These are phyloP conservation scores for Anser cygnoides DNA, from an alignment of 2,113 vertebrate genomes.

Conservation along the genomic window DNA sequence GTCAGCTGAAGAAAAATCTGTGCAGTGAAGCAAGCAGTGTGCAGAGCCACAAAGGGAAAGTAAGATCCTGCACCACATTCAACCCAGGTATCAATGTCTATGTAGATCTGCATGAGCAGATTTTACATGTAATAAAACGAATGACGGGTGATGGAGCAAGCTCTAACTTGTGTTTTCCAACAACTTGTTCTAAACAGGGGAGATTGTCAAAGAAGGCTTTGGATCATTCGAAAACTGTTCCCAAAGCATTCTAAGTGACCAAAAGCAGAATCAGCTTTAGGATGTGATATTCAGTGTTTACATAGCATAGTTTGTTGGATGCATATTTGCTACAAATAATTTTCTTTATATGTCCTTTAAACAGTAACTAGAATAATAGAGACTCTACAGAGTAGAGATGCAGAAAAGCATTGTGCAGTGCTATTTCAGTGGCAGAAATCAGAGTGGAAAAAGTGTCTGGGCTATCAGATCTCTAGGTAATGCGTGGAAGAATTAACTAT, in stretches of 20 bases:
- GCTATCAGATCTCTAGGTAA: background rate
- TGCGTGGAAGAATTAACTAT: background rate
- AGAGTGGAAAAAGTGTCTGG: background rate
- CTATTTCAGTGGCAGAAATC: background rate
- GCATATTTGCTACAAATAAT: background rate
- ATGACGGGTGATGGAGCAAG: background rate
- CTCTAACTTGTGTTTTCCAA: background rate
- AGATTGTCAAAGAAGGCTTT: background rate
- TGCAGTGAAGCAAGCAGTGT: background rate
- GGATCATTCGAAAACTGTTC: background rate
- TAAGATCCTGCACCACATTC: background rate
- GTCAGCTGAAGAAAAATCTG: background rate
- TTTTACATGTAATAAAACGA: background rate
- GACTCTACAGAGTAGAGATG: background rate
- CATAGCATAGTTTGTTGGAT: background rate
- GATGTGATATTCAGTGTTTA: background rate
- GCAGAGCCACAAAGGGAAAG: background rate
- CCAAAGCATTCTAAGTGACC: background rate
- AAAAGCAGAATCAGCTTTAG: background rate
- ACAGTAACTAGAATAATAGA: background rate
- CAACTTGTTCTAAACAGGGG: background rate
- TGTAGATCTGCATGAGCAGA: background rate
- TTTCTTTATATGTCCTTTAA: background rate
- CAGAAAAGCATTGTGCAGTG: background rate
- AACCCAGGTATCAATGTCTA: background rate